Evolutionary conservation across 2,113 vertebrate genomes (phyloP).

Genomic region (Petromus typicus): DNA sequence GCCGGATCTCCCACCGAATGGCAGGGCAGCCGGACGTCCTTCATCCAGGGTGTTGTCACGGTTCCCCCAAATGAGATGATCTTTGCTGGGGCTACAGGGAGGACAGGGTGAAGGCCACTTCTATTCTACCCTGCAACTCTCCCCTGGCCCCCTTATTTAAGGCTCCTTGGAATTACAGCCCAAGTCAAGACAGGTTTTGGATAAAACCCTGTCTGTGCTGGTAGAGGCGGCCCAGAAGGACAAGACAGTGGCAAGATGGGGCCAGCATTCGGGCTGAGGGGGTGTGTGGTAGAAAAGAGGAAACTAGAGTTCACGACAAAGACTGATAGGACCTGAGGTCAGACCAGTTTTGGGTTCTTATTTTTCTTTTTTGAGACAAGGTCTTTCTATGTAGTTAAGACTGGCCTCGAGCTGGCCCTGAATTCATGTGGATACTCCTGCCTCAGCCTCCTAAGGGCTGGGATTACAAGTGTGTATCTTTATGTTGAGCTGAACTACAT

Average conservation of each 20-base stretch:
- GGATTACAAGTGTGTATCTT: background rate
- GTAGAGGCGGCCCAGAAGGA: background rate
- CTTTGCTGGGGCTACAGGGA: constrained; percentile 94
- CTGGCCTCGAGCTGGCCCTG: background rate
- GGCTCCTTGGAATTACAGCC: background rate
- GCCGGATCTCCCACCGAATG: constrained; percentile 96
- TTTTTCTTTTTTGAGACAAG: background rate
- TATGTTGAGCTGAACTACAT: background rate
- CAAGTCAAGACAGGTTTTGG: background rate
- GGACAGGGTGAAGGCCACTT: background rate
- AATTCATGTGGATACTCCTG: background rate
- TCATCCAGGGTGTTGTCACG: constrained; percentile 98
- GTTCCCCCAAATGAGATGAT: constrained; percentile 98
- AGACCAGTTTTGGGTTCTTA: background rate
- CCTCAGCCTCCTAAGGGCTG: background rate
- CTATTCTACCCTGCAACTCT: background rate
- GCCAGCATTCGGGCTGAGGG: background rate
- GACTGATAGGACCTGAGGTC: background rate
- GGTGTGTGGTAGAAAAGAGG: background rate
- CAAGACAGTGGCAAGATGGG: background rate
- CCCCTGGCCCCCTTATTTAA: background rate
- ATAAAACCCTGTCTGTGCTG: background rate
- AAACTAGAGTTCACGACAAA: background rate
- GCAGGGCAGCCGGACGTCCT: constrained; percentile 96
- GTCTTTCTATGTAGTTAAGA: background rate